Evolutionary conservation across 2,888 invertebrate species (phyloP).

Genomic region (Tachina lurida): DNA sequence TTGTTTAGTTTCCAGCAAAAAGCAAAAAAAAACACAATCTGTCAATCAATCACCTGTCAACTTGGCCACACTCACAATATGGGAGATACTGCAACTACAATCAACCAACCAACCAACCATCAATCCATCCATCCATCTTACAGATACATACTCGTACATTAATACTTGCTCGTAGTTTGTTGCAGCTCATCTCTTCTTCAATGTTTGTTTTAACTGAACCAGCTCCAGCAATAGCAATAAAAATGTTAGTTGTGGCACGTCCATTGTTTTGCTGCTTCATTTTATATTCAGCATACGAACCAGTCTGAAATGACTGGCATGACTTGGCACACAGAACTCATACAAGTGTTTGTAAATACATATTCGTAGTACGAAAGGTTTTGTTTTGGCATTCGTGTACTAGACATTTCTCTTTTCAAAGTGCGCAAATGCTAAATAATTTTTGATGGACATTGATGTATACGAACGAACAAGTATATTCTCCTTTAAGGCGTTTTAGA

Average conservation of each 20-base stretch:
- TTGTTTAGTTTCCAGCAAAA: slow-evolving; percentile 29
- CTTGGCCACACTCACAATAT: slow-evolving; percentile 74
- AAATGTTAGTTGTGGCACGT: slow-evolving; percentile 10
- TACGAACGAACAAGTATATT: slow-evolving; percentile 14
- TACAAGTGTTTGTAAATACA: not conserved
- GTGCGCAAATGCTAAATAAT: slow-evolving; percentile 53
- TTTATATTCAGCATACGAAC: slow-evolving; percentile 16
- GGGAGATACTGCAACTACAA: slow-evolving; percentile 39
- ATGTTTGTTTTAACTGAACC: slow-evolving; percentile 43
- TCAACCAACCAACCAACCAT: slow-evolving; percentile 33
- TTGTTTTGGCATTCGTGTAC: not conserved
- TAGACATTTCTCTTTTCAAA: slow-evolving; percentile 33
- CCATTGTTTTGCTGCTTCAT: slow-evolving; percentile 54
- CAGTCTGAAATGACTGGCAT: slow-evolving; percentile 21
- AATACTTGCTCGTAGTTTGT: not conserved
- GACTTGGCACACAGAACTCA: slow-evolving; percentile 4
- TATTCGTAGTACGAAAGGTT: slow-evolving; percentile 8
- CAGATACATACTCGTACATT: slow-evolving; percentile 19
- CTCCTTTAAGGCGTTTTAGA: not conserved
- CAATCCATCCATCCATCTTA: slow-evolving; percentile 37
- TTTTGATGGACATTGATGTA: slow-evolving; percentile 55
- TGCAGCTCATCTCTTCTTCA: slow-evolving; percentile 8
- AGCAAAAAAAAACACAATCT: slow-evolving; percentile 72
- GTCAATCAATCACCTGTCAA: slow-evolving; percentile 82
- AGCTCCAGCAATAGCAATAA: slow-evolving; percentile 7